phyloP scores from a whole-genome alignment of 2,797 vertebrate genomes.

The Gymnodraco acuticeps region DNA sequence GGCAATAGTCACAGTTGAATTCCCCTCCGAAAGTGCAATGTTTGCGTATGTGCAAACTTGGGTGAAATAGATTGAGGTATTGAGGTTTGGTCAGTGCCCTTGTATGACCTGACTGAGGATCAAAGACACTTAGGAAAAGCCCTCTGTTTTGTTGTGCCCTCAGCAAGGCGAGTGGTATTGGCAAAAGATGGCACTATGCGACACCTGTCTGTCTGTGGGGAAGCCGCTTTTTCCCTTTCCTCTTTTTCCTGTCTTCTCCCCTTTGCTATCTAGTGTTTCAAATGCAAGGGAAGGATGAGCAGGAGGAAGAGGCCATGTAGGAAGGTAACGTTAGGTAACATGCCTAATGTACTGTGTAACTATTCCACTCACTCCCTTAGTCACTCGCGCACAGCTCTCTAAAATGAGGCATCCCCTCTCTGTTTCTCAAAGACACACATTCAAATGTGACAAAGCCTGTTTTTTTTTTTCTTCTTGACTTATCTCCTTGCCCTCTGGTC shows the following conservation, averaged over 20 bases:
- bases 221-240: slow-evolving; percentile 12
- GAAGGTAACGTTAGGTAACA: slow-evolving; percentile 68
- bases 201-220: slow-evolving; percentile 27
- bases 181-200: slow-evolving; percentile 22
- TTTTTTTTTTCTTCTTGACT: slow-evolving; percentile 56
- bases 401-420: slow-evolving; percentile 41
- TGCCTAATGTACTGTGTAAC: slow-evolving; percentile 69
- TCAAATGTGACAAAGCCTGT: slow-evolving; percentile 49
- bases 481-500: slow-evolving; percentile 46
- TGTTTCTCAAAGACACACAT: slow-evolving; percentile 40
- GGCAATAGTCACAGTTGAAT: slow-evolving; percentile 3
- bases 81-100: slow-evolving; percentile 10
- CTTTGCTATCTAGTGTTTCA: slow-evolving; percentile 53
- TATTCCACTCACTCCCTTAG: slow-evolving; percentile 61
- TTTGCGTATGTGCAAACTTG: neutral
- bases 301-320: slow-evolving; percentile 61
- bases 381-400: slow-evolving; percentile 36
- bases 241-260: slow-evolving; percentile 29
- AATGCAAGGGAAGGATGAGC: slow-evolving; percentile 53
- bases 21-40: neutral
- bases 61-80: slow-evolving; percentile 2
- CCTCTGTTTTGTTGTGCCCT: slow-evolving; percentile 12
- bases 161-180: slow-evolving; percentile 23
- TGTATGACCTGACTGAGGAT: slow-evolving; percentile 12
- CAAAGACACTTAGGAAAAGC: slow-evolving; percentile 9